Base-by-base conservation (phyloP, 1,140 invertebrate species). In the Drosophila lowei region DNA sequence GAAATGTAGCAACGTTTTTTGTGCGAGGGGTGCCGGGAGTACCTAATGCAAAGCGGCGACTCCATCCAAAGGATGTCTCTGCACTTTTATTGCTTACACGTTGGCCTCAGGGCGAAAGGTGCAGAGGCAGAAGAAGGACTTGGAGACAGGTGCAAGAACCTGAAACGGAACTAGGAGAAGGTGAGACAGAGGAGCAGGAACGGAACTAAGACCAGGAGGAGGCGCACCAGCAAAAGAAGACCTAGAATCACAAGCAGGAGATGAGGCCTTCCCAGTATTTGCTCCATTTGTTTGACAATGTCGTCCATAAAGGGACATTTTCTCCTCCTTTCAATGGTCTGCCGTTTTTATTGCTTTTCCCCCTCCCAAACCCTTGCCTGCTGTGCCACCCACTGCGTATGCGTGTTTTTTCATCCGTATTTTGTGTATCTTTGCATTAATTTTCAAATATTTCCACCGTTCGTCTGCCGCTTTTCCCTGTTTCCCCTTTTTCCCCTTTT, bases 1-100 rank as follows among this genome's bases (percentile, higher is more conserved):
- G 34, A 4, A 38, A 3, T 38, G 34, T 38, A 38, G 34, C 11
- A 4, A 38, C 11, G 34, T 5, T 38, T 38, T 38, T 38, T 30
- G 30, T 30, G 30, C 2, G 0, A 8, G 8, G 30, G 7, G 11
- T 13, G 9, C 61, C 21, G 53, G 21, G 30, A 3, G 11, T 38
- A 11, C 56, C 58, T 73, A 68, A 77, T 77, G 58, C 73, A 68
- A 77, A 77, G 46, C 58, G 73, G 73, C 63, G 73, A 50, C 61
- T 41, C 56, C 42, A 49, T 21, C 21, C 61, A 50, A 48, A 67
- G 52, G 8, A 47, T 57, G 56, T 44, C 57, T 41, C 60, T 63
- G 74, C 46, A n/a, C 55, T 77, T 77, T 77, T 77, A 77, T 77
- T 77, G 74, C 74, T 70, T 77, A 74, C 71, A 74, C 70, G 55